These are phyloP conservation scores for Rhyacophila evoluta DNA, from an alignment of 2,888 invertebrate genomes.

Conservation along the genomic window DNA sequence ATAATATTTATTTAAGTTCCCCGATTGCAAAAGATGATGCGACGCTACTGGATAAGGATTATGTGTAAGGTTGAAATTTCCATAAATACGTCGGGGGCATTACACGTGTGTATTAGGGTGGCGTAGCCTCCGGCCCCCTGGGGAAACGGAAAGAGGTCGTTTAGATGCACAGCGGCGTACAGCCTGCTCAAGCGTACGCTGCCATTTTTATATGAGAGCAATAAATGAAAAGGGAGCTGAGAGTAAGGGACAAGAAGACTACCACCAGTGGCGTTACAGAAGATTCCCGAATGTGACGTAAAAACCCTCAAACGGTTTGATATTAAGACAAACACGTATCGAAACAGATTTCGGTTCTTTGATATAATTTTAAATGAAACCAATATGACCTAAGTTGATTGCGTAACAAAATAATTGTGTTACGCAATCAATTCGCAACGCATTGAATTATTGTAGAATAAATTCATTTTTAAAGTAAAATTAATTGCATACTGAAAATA, in stretches of 20 bases:
- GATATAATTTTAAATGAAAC: too few species aligned
- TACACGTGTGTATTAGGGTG: constrained; percentile 24
- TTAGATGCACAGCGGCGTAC: constrained; percentile 32
- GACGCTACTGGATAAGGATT: not conserved
- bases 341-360: too few species aligned
- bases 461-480: not conserved
- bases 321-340: too few species aligned
- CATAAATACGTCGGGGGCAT: constrained; percentile 24
- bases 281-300: not conserved
- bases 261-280: not conserved
- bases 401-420: too few species aligned
- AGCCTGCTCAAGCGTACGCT: constrained; percentile 10
- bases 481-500: too few species aligned
- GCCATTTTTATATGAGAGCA: constrained; percentile 32
- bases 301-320: too few species aligned
- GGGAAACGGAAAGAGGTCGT: constrained; percentile 32
- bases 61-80: constrained; percentile 24
- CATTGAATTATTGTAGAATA: too few species aligned
- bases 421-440: too few species aligned
- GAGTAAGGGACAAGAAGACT: constrained; percentile 25
- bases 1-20: too few species aligned
- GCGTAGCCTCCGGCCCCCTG: not conserved
- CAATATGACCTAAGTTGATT: too few species aligned
- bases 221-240: constrained; percentile 33
- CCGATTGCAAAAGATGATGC: not conserved